A percentile compares a stretch with the other conserved stretches of the same genome.
phyloP scores from a whole-genome alignment of 2,888 invertebrate species.

The Allolobophora icterica region DNA sequence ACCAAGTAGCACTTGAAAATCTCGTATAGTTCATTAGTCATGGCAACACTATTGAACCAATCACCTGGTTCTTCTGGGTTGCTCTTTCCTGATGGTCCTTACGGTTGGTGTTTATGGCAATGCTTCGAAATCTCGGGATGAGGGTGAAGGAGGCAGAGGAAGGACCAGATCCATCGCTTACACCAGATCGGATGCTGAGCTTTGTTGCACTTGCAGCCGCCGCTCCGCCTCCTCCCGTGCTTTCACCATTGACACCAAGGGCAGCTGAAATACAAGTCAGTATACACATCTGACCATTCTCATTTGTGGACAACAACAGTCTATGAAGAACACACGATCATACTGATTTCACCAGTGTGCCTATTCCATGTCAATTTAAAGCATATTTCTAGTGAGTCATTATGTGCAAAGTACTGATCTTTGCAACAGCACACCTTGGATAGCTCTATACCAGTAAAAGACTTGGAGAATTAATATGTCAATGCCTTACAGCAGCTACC shows the following conservation, averaged over 20 bases:
- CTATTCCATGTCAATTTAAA: background rate
- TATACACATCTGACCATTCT: background rate
- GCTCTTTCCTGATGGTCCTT: conserved; percentile 8
- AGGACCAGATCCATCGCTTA: background rate
- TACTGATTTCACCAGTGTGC: background rate
- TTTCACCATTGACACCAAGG: background rate
- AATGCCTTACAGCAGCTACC: too few relatives aligned
- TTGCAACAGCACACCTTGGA: background rate
- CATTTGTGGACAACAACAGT: background rate
- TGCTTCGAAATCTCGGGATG: conserved; percentile 14
- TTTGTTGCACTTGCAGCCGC: background rate
- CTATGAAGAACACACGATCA: background rate
- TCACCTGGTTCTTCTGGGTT: conserved; percentile 23
- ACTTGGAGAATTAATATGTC: too few relatives aligned
- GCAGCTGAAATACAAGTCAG: background rate
- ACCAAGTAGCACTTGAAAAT: too few relatives aligned
- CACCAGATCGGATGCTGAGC: background rate
- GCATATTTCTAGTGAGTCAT: background rate
- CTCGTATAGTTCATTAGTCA: too few relatives aligned
- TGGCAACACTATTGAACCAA: background rate
- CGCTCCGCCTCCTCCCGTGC: background rate
- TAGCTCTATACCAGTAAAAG: too few relatives aligned
- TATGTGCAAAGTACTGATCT: background rate
- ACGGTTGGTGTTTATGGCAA: conserved; percentile 9
- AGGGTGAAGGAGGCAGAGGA: background rate